These are phyloP conservation scores for Diadumene lineata DNA, from an alignment of 92 coral and sea anemone species.

Conservation along the genomic window DNA sequence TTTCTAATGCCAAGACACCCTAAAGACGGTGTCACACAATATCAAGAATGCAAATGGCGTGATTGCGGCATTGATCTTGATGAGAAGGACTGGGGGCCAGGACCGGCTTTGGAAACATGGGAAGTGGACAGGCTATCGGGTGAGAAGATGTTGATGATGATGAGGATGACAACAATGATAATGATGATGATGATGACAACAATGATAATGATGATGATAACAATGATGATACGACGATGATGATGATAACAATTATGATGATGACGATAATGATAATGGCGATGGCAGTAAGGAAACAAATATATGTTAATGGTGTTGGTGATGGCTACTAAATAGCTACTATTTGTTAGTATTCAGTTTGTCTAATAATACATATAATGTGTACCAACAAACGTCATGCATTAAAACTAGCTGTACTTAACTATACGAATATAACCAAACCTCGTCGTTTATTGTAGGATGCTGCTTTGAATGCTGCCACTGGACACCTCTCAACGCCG, in stretches of 20 bases:
- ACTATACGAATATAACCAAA: no score
- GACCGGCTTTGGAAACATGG: constrained; percentile 64
- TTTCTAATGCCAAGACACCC: constrained; percentile 83
- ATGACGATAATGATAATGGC: not conserved
- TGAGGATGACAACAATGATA: not conserved
- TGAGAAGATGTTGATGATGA: not conserved
- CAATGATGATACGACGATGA: not conserved
- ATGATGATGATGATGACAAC: not conserved
- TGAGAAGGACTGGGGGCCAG: constrained; percentile 71
- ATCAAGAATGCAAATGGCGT: constrained; percentile 40
- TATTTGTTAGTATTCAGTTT: no score
- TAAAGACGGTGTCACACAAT: constrained; percentile 36
- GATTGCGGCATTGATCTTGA: constrained; percentile 58
- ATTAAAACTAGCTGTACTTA: not conserved
- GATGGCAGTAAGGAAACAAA: no score
- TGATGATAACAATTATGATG: not conserved
- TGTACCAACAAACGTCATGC: no score
- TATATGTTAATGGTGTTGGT: not conserved
- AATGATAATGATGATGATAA: not conserved
- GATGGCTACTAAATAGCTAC: not conserved
- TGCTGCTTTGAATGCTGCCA: constrained; percentile 94
- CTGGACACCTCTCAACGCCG: constrained; percentile 18
- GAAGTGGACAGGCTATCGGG: constrained; percentile 80
- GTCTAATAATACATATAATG: no score
- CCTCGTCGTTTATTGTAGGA: no score